Evolutionary conservation across 2,888 invertebrate species (phyloP), one percentile per base, ranked within the genome.

Genomic region (Microchrysa polita): DNA sequence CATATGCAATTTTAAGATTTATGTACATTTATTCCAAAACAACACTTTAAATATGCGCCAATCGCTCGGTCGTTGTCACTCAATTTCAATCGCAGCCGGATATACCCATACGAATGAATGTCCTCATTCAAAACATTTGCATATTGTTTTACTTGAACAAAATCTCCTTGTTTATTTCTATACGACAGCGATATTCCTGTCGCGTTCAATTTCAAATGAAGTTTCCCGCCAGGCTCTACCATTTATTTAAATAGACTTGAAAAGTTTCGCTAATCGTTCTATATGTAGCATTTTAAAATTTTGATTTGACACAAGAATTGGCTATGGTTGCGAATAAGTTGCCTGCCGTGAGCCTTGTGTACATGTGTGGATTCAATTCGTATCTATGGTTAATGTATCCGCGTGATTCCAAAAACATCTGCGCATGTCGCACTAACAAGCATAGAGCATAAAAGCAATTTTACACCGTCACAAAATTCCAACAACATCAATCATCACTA

Each of bases 401-500:
- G n/a, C n/a, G n/a, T 34, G 27, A 57, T 57, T 40, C 69, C n/a
- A n/a, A n/a, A 69, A 69, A 69, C 55, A 69, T 69, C 69, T 69
- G 69, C 69, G 69, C 69, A 55, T 69, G 69, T 69, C 69, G 55
- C 69, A 20, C 69, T 69, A 69, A 69, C 69, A 57, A 69, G 57
- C 69, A 20, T 57, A 69, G 55, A n/a, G n/a, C n/a, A n/a, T 55
- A 69, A 69, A 69, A 69, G 69, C 69, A 69, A 69, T 69, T 69
- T 69, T 69, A 69, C 69, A 69, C 69, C 69, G 69, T 55, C 69
- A 55, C 69, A 69, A 69, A 34, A 69, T 40, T 55, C 69, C 69
- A 69, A 69, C 69, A 69, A 69, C 69, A 69, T 69, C 57, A 69
- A 69, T 69, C 69, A 69, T 69, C 69, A 69, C 69, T 57, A 57